Conservation (phyloP, 2,113 vertebrate genomes). For the Aegotheles bennettii region DNA sequence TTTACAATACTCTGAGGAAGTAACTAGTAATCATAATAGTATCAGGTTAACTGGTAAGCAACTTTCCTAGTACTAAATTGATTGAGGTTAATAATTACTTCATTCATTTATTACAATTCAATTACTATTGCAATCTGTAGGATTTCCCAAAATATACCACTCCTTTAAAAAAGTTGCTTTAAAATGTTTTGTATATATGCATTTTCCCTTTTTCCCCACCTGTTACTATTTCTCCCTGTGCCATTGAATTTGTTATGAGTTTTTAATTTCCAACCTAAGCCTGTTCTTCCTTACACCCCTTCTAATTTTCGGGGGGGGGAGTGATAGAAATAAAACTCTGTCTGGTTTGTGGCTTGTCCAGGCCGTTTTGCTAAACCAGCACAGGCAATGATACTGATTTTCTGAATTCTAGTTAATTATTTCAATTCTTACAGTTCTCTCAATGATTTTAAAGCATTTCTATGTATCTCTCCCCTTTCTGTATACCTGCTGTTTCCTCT, state of each 20-base stretch:
- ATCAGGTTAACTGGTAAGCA: not conserved
- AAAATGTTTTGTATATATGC: no score
- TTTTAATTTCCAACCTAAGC: no score
- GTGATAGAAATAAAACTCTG: no score
- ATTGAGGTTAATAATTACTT: not conserved
- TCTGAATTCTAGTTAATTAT: not conserved
- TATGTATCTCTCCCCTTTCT: not conserved
- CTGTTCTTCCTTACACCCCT: no score
- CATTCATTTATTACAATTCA: no score
- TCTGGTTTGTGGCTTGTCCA: no score
- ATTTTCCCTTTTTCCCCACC: no score
- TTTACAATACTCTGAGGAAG: not conserved
- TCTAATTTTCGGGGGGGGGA: no score
- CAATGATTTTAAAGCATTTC: not conserved
- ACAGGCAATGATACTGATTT: not conserved
- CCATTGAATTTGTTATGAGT: no score
- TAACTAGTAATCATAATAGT: not conserved
- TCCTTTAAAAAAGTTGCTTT: not conserved
- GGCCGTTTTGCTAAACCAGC: no score
- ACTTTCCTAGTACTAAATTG: not conserved
- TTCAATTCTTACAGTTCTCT: not conserved
- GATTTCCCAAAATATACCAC: not conserved
- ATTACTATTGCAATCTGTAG: not conserved
- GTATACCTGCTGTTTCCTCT: not conserved
- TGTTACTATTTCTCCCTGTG: no score